Evolutionary conservation across 2,113 vertebrate genomes (phyloP).

Genomic region (Cygnus buccinator): DNA sequence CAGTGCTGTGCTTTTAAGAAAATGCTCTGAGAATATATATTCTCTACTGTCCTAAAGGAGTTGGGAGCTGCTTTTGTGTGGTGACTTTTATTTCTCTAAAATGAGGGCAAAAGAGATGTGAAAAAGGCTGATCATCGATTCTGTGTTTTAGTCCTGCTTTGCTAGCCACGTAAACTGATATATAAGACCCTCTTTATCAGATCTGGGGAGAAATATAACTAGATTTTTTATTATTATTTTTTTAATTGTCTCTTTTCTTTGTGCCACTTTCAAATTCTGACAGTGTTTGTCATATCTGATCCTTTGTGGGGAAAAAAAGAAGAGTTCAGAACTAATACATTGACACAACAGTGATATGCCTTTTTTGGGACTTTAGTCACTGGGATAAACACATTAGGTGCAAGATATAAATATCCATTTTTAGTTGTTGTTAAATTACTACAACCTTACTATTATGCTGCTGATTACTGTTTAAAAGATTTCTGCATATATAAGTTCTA

Average conservation of each 20-base stretch:
- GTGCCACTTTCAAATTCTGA: background rate
- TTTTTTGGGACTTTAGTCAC: background rate
- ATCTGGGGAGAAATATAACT: background rate
- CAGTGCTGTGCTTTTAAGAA: background rate
- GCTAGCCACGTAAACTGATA: background rate
- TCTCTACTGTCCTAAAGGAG: background rate
- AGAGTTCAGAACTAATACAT: background rate
- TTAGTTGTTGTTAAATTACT: background rate
- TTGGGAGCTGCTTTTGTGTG: background rate
- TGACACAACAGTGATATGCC: background rate
- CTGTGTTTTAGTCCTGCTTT: background rate
- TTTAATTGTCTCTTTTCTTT: background rate
- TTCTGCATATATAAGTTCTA: fast-evolving
- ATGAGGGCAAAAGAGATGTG: background rate
- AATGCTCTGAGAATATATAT: background rate
- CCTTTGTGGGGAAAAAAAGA: background rate
- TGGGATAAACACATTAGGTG: background rate
- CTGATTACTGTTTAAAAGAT: background rate
- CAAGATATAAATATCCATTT: background rate
- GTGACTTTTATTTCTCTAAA: background rate
- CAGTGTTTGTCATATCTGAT: background rate
- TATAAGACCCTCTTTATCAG: background rate
- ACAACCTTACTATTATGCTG: background rate
- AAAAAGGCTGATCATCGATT: background rate
- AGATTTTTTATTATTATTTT: background rate